These are phyloP conservation scores for Octomys mimax DNA, from an alignment of 2,797 vertebrate species.

Conservation along the genomic window DNA sequence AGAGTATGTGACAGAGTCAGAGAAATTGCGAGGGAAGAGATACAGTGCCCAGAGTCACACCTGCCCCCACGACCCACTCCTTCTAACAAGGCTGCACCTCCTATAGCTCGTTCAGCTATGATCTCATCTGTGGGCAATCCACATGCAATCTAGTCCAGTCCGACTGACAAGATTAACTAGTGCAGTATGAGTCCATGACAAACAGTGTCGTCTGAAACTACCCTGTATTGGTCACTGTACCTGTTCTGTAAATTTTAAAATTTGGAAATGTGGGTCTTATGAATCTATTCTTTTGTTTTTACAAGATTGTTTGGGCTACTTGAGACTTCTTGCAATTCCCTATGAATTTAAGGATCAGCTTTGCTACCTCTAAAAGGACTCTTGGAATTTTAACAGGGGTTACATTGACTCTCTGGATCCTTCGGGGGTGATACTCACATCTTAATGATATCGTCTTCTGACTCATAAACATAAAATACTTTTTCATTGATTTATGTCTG, in stretches of 20 bases:
- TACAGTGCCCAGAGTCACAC: background rate
- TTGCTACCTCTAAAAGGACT: background rate
- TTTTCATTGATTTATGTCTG: constrained; percentile 5
- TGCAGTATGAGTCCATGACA: background rate
- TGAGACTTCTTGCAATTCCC: background rate
- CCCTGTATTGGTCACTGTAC: background rate
- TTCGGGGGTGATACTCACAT: background rate
- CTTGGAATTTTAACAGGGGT: background rate
- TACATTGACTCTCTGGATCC: background rate
- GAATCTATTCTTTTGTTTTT: background rate
- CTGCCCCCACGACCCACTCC: background rate
- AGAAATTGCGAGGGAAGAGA: background rate
- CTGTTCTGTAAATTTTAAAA: constrained; percentile 43
- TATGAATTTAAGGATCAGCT: background rate
- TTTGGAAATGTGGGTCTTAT: background rate
- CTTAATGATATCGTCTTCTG: background rate
- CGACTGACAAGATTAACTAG: background rate
- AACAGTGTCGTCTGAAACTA: background rate
- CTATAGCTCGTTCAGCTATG: background rate
- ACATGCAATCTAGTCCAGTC: background rate
- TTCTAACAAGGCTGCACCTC: background rate
- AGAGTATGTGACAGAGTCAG: background rate
- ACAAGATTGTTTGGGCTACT: background rate
- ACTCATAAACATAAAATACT: background rate
- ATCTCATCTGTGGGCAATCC: background rate